Evolutionary conservation across 2,888 invertebrate species (phyloP).

Genomic region (Reticulitermes lucifugus): DNA sequence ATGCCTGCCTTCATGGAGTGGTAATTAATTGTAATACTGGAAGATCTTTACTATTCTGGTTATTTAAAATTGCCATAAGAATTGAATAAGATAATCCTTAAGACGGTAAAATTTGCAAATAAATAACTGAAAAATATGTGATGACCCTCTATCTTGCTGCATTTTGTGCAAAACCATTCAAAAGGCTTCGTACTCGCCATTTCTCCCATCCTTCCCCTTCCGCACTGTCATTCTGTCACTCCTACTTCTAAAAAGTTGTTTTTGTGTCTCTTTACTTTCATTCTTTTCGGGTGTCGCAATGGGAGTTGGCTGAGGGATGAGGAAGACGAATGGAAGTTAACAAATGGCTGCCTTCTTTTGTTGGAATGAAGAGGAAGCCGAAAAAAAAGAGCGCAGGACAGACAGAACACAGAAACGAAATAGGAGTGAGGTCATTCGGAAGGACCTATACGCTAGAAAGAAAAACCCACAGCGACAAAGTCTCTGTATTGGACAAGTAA

Average conservation of each 20-base stretch:
- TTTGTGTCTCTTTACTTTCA: conserved; percentile 35
- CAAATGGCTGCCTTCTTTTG: conserved; percentile 41
- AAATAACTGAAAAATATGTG: neutral
- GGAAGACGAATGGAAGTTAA: conserved; percentile 33
- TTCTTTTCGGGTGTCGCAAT: conserved; percentile 31
- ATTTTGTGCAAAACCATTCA: conserved; percentile 19
- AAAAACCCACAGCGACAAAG: neutral
- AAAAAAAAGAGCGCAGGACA: neutral
- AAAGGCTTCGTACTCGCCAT: conserved; percentile 1
- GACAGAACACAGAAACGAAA: conserved; percentile 39
- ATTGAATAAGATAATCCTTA: neutral
- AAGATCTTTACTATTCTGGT: too few species aligned
- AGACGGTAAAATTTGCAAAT: neutral
- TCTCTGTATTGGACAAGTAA: neutral
- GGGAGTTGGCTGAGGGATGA: neutral
- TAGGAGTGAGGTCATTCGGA: conserved; percentile 35
- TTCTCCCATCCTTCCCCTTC: conserved; percentile 25
- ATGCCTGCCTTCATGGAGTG: too few species aligned
- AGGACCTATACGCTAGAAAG: neutral
- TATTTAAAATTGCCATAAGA: neutral
- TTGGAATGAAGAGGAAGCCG: conserved; percentile 39
- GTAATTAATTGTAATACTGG: too few species aligned
- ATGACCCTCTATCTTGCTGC: neutral
- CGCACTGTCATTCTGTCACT: conserved; percentile 31
- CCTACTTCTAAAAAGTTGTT: conserved; percentile 33